A percentile compares a stretch with the other conserved stretches of the same genome.
Evolutionary conservation across 1,140 invertebrate species (phyloP).

Genomic region (Muscidifurax raptorellus): DNA sequence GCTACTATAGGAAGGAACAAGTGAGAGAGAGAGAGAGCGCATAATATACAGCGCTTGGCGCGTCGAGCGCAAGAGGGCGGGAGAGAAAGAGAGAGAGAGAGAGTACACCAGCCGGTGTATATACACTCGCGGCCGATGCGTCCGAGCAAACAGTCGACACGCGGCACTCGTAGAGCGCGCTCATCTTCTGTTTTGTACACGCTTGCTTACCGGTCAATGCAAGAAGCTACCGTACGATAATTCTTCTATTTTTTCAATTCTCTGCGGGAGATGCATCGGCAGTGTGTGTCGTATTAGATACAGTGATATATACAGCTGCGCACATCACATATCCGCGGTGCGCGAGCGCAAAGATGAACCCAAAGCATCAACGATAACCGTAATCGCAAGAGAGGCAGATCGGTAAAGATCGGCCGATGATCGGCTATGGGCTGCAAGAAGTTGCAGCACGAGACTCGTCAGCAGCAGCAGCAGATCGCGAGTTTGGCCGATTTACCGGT

Average conservation of each 20-base stretch:
- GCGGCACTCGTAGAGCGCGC: conserved; percentile 64
- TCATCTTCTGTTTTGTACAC: not conserved
- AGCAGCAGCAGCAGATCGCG: not conserved
- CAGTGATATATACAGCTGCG: no score
- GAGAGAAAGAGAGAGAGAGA: conserved; percentile 31
- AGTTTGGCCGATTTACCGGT: not conserved
- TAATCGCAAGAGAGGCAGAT: not conserved
- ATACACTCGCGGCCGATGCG: conserved; percentile 38
- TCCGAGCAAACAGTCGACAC: conserved; percentile 68
- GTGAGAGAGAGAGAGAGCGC: not conserved
- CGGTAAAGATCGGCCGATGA: not conserved
- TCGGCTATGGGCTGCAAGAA: conserved; percentile 46
- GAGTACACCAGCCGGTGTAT: conserved; percentile 10
- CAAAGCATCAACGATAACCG: no score
- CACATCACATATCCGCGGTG: no score
- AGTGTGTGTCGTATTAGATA: no score
- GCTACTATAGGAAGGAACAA: not conserved
- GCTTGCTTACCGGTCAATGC: conserved; percentile 5
- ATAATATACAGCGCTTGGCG: not conserved
- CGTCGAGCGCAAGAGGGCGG: not conserved
- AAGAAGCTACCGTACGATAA: not conserved
- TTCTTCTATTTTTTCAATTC: no score
- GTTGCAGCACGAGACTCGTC: conserved; percentile 18
- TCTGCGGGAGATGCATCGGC: no score
- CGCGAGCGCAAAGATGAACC: no score